Evolutionary conservation across 30 jellyfish, hydroid and myxozoan genomes (phyloP).

Genomic region (Turritopsis dohrnii): DNA sequence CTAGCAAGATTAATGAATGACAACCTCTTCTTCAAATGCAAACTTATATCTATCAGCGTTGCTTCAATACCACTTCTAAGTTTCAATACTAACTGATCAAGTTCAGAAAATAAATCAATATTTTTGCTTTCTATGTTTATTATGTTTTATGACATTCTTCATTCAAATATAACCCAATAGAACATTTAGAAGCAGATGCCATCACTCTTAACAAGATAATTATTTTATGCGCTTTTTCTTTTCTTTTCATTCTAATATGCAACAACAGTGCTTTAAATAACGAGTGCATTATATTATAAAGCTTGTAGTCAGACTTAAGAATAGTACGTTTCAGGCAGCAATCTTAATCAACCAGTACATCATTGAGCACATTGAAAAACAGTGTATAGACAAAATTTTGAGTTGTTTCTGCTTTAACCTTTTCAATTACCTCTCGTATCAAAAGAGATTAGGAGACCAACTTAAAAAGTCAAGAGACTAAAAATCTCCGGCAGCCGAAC

Average conservation of each 20-base stretch:
- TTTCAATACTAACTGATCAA: background rate
- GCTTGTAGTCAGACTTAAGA: no score
- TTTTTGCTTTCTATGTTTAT: background rate
- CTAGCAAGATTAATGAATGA: constrained; percentile 8
- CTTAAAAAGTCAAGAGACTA: no score
- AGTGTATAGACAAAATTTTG: background rate
- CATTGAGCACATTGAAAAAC: background rate
- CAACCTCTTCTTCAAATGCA: constrained; percentile 12
- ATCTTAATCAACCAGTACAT: background rate
- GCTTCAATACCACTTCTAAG: constrained; percentile 1
- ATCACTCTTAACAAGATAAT: no score
- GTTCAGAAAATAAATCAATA: no score
- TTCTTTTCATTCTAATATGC: no score
- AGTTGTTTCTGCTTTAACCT: background rate
- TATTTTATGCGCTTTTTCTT: no score
- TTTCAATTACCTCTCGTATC: background rate
- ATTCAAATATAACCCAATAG: background rate
- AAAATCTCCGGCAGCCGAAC: no score
- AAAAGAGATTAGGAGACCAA: background rate
- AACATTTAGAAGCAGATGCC: background rate
- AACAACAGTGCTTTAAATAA: no score
- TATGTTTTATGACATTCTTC: no score
- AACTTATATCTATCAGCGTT: background rate
- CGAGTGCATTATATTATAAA: no score
- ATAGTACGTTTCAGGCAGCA: no score